Conservation (phyloP, 2,113 vertebrate genomes). For the Pollachius pollachius region DNA sequence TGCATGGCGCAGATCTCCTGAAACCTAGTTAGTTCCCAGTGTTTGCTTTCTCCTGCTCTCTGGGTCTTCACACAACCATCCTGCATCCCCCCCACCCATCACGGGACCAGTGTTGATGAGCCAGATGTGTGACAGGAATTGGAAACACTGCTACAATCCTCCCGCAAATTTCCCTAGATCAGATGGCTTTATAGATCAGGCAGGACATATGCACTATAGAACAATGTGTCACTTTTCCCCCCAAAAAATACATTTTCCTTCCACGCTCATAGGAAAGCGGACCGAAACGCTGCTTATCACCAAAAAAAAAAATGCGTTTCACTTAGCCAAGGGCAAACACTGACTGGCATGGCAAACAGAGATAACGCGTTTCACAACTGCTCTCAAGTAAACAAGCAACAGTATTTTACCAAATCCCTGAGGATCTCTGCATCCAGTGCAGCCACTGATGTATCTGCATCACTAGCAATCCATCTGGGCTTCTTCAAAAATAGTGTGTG, state of each 20-base stretch:
- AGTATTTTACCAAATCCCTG: not conserved
- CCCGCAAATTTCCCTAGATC: not conserved
- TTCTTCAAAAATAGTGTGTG: constrained; percentile 58
- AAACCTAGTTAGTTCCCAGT: too few species aligned
- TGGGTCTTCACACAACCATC: not conserved
- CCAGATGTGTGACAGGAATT: constrained; percentile 25
- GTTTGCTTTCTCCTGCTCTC: too few species aligned
- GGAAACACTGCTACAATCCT: not conserved
- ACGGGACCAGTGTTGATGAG: constrained; percentile 1
- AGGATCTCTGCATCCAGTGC: constrained; percentile 19
- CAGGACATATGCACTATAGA: not conserved
- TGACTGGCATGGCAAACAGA: constrained; percentile 12
- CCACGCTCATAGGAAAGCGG: not conserved
- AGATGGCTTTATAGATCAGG: not conserved
- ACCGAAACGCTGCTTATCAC: not conserved
- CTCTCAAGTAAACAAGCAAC: constrained; percentile 11
- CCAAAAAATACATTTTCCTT: not conserved
- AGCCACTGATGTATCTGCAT: constrained; percentile 20
- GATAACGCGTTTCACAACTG: constrained; percentile 23
- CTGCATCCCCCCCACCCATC: not conserved
- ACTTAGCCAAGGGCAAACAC: not conserved
- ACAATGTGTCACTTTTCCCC: not conserved
- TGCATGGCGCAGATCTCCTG: too few species aligned
- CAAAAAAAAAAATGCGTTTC: not conserved
- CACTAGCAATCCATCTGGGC: constrained; percentile 12